Percentiles rank a stretch among this genome's conserved stretches.
Evolutionary conservation across 64 coral and sea anemone species (phyloP).

Genomic region (Porites australiensis): DNA sequence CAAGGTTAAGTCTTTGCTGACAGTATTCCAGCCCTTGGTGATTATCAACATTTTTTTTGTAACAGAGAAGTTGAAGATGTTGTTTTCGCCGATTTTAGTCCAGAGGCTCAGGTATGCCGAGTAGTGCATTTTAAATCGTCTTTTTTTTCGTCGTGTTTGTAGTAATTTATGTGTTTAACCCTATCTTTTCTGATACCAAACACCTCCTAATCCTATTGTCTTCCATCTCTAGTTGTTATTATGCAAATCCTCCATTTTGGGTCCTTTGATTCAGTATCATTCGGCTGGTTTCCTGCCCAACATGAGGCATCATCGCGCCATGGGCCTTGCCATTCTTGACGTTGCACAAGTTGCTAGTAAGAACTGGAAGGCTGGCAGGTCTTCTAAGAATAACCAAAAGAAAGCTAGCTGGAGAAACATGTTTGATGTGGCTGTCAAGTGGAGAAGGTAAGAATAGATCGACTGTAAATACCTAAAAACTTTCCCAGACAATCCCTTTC

Average conservation of each 20-base stretch:
- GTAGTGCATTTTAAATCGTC: too few relatives aligned
- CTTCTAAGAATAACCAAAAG: conserved; percentile 66
- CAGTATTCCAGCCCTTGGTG: too few relatives aligned
- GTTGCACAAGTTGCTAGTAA: conserved; percentile 88
- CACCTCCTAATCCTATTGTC: too few relatives aligned
- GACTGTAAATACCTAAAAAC: too few relatives aligned
- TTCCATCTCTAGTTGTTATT: conserved; percentile 57
- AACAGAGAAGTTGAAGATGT: conserved; percentile 65
- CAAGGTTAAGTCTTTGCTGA: too few relatives aligned
- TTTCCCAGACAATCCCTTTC: too few relatives aligned
- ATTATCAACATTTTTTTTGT: background rate
- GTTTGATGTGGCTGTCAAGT: conserved; percentile 89
- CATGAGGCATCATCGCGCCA: conserved; percentile 68
- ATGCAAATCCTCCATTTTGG: conserved; percentile 77
- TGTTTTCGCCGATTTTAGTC: conserved; percentile 25
- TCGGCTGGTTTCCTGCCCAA: conserved; percentile 84
- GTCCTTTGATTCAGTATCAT: conserved; percentile 86
- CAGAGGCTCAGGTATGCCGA: conserved; percentile 47
- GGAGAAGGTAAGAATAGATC: conserved; percentile 76
- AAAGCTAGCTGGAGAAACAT: conserved; percentile 82
- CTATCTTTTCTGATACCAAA: too few relatives aligned
- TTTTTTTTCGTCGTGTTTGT: too few relatives aligned
- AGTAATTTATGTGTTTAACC: too few relatives aligned
- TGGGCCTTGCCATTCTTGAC: conserved; percentile 88
- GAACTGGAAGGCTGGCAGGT: conserved; percentile 66